Conservation (phyloP, 2,888 invertebrate species). For the Drosophila diplacantha region DNA sequence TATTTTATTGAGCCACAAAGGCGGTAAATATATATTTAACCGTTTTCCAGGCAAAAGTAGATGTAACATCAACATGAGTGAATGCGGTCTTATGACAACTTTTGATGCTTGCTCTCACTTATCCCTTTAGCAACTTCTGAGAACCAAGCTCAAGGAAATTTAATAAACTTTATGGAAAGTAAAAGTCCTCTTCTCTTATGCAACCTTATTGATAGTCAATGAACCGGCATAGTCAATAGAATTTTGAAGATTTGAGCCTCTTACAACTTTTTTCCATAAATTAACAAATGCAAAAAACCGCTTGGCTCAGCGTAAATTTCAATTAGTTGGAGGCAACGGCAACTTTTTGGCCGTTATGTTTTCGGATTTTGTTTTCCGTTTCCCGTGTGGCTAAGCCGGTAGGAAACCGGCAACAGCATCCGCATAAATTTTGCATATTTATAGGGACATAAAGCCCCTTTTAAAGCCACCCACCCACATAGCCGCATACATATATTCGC, state of each 20-base stretch:
- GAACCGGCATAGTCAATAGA: conserved; percentile 14
- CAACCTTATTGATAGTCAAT: not conserved
- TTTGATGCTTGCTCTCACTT: no score
- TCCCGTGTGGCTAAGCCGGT: conserved; percentile 22
- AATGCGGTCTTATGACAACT: no score
- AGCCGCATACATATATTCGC: conserved; percentile 5
- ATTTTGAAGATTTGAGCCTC: conserved; percentile 26
- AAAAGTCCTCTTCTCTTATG: not conserved
- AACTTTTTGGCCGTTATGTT: conserved; percentile 22
- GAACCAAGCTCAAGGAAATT: not conserved
- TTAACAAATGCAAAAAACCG: conserved; percentile 31
- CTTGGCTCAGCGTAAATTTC: conserved; percentile 64
- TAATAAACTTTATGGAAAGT: conserved; percentile 1
- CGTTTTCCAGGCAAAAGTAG: no score
- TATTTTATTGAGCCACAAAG: no score
- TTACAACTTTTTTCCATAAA: conserved; percentile 7
- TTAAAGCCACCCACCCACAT: conserved; percentile 10
- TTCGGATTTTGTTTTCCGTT: conserved; percentile 10
- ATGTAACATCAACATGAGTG: no score
- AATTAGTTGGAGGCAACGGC: conserved; percentile 47
- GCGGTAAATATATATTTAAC: no score
- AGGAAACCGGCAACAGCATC: conserved; percentile 24
- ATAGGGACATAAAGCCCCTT: conserved; percentile 42
- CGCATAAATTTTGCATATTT: conserved; percentile 49
- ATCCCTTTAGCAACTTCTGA: not conserved